Base-by-base conservation (phyloP, 37 sponge, comb jelly and placozoan genomes). In the Petrosia ficiformis region DNA sequence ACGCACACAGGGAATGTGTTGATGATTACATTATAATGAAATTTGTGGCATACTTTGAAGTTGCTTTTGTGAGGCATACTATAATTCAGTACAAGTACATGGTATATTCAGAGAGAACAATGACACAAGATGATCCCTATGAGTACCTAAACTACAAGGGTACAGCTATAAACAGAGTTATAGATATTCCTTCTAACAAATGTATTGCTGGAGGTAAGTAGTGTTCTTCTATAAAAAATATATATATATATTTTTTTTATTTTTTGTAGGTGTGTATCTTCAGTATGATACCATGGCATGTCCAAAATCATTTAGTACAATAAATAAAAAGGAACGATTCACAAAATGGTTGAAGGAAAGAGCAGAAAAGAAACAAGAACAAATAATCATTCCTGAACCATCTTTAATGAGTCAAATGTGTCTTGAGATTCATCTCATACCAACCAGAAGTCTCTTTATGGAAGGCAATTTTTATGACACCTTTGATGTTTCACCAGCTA, bases 61-160 rank as follows among this genome's bases (percentile, higher is more conserved):
- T n/a, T 4, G 21, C 74, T 11, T 33, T 40, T 16, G 16, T 19
- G 42, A 32, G 43, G 32, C 31, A 1, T 2, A 60, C 61, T 29
- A n/a, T n/a, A n/a, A 58, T 83, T 68, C 43, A 59, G 34, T 83
- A 83, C 71, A 83, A 83, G 38, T 83, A 83, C 70, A 36, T 72
- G 0, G 57, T 80, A 0, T 42, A 44, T 80, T 80, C 81, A 14
- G 65, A 44, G 16, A 10, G 25, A 25, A 37, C 31, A 4, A 26
- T 28, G 37, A 29, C 6, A 29, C 5, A 5, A 5, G 26, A n/a
- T 26, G 28, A 61, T 61, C 63, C 14, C 28, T 61, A n/a, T 61
- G 63, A 61, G 63, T 61, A 61, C 63, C 63, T 61, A 26, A 24
- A 61, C n/a, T 24, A 29, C 11, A 29, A n/a, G 6, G 63, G 63